Percentiles rank a stretch among this genome's conserved stretches.
Conservation (phyloP, 2,888 invertebrate genomes). For the Mesorhabditis belari region DNA sequence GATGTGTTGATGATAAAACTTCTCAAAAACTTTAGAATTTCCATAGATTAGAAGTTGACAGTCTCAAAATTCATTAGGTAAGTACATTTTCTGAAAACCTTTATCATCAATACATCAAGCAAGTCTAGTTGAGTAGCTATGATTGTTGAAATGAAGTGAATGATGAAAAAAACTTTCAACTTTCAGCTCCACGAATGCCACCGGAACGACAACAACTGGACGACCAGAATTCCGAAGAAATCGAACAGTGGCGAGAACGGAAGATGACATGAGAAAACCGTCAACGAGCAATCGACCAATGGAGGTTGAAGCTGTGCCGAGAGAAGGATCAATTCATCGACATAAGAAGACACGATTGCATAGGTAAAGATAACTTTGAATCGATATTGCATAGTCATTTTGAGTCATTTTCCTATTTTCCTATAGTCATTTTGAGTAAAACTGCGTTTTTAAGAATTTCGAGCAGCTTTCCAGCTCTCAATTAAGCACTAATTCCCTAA, state of each 20-base stretch:
- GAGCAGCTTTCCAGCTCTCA: neutral
- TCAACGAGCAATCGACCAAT: constrained; percentile 2
- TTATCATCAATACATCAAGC: no score
- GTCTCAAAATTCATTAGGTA: no score
- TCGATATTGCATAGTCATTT: neutral
- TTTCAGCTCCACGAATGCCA: neutral
- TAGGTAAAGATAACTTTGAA: constrained; percentile 10
- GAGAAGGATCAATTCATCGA: constrained; percentile 2
- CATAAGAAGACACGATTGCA: constrained; percentile 18
- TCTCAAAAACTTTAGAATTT: no score
- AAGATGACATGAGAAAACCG: neutral
- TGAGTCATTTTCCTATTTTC: neutral
- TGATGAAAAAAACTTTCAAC: no score
- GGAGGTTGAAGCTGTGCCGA: neutral
- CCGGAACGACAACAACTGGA: neutral
- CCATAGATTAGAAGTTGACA: no score
- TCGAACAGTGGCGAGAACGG: neutral
- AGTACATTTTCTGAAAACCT: no score
- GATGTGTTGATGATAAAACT: no score
- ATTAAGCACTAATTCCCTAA: neutral
- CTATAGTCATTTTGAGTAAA: neutral
- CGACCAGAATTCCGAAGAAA: neutral
- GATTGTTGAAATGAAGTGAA: no score
- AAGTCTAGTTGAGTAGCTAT: no score
- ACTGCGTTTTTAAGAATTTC: neutral